Evolutionary conservation across 1,140 invertebrate genomes (phyloP).

Genomic region (Latrodectus geometricus): DNA sequence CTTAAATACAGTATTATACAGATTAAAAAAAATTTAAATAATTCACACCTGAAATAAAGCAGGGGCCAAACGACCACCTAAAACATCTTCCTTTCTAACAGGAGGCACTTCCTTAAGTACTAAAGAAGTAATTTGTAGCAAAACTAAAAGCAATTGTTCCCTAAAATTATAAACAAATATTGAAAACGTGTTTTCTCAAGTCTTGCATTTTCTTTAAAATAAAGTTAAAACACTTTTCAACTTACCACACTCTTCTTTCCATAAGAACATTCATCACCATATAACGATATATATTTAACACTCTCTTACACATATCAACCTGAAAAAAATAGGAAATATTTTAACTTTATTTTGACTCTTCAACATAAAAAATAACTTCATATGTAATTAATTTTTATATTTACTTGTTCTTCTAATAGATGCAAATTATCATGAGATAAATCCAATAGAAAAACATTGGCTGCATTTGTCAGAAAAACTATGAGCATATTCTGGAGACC

Average conservation of each 20-base stretch:
- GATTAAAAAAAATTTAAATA: background rate
- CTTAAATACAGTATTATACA: too few relatives aligned
- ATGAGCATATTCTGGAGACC: constrained; percentile 86
- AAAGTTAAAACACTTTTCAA: constrained; percentile 3
- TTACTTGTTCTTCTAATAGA: constrained; percentile 78
- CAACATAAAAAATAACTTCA: background rate
- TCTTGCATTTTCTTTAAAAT: background rate
- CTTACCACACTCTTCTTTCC: constrained; percentile 90
- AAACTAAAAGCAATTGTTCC: constrained; percentile 87
- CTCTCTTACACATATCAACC: constrained; percentile 95
- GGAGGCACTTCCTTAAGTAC: constrained; percentile 83
- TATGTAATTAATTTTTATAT: background rate
- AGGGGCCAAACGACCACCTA: constrained; percentile 87
- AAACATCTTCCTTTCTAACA: constrained; percentile 79
- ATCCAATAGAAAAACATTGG: constrained; percentile 91
- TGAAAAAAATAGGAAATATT: constrained; percentile 72
- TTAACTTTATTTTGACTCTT: background rate
- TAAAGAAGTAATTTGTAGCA: constrained; percentile 92
- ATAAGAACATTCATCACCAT: constrained; percentile 97
- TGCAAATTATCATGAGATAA: constrained; percentile 72
- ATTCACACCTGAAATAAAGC: constrained; percentile 82
- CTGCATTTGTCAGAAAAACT: constrained; percentile 94
- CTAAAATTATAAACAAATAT: constrained; percentile 71
- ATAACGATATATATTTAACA: constrained; percentile 95
- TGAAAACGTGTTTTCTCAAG: background rate